Base-by-base conservation (phyloP, 1,140 invertebrate species). In the Drosophila arizonae region DNA sequence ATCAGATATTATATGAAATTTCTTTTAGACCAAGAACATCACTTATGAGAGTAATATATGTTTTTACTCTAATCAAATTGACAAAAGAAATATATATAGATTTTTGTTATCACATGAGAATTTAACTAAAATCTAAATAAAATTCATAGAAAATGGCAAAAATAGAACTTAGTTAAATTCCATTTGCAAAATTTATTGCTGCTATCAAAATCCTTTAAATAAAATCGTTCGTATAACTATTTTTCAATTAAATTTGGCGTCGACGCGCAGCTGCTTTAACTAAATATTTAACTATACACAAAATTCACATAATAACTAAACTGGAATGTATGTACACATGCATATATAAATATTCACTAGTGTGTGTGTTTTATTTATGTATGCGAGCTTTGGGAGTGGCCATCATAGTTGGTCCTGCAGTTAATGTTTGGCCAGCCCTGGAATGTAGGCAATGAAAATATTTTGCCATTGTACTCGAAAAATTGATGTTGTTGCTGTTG, bases 371-470 rank as follows among this genome's bases (percentile, higher is more conserved):
- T 45, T 30, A 28, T 24, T 10, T 51, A 39, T 65, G 21, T 52
- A 30, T 15, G 10, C 13, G 8, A 45, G 28, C 43, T 33, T 62
- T 17, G n/a, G 70, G 64, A 68, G 70, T 72, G 70, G 63, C 64
- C 70, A 46, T 30, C 57, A 39, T 5, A n/a, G 15, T 43, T 51
- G 43, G 8, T 39, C 45, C 28, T 70, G 56, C 48, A 66, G 66
- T 61, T 75, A 57, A 81, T 72, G 78, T 68, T 76, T 82, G 54
- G 52, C 26, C 45, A 39, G 66, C 68, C 54, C 81, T 75, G 41
- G 69, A 85, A 85, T 72, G 81, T 85, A 85, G 81, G 81, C 81
- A 85, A 85, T 80, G 74, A 69, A 85, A 85, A 48, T 26, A 5
- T 21, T 62, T 62, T 56, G 61, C 48, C 72, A 66, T 62, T 58